phyloP scores from a whole-genome alignment of 2,888 invertebrate genomes.

The Sturmia bella region DNA sequence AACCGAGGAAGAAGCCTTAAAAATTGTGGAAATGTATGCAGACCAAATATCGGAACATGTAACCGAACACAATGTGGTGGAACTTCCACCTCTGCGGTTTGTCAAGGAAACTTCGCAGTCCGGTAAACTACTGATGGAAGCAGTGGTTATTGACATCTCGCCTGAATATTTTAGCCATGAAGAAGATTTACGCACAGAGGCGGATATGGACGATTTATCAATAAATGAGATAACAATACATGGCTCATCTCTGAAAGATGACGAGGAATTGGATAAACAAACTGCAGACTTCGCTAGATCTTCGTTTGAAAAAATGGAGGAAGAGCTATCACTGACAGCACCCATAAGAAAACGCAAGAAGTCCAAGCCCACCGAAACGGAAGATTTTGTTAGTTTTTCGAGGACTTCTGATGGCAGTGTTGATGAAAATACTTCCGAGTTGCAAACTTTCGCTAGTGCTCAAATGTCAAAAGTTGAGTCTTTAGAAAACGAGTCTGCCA shows the following conservation, averaged over 20 bases:
- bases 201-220: constrained; percentile 92
- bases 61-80: constrained; percentile 91
- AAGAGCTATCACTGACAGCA: constrained; percentile 84
- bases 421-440: constrained; percentile 84
- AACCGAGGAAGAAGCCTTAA: constrained; percentile 94
- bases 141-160: constrained; percentile 93
- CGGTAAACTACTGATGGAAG: constrained; percentile 94
- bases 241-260: constrained; percentile 83
- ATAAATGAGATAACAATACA: constrained; percentile 88
- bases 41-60: constrained; percentile 95
- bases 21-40: constrained; percentile 96
- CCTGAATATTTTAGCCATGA: constrained; percentile 91
- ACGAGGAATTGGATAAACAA: constrained; percentile 82
- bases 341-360: constrained; percentile 84
- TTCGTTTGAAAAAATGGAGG: constrained; percentile 82
- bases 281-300: constrained; percentile 82
- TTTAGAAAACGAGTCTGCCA: constrained; percentile 44
- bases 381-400: constrained; percentile 86
- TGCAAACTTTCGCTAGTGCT: constrained; percentile 86
- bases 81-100: constrained; percentile 92
- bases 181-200: constrained; percentile 92
- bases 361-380: constrained; percentile 85
- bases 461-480: constrained; percentile 61
- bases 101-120: constrained; percentile 94
- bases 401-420: constrained; percentile 83